phyloP scores from a whole-genome alignment of 2,113 vertebrate species.

The Hyperoodon ampullatus region DNA sequence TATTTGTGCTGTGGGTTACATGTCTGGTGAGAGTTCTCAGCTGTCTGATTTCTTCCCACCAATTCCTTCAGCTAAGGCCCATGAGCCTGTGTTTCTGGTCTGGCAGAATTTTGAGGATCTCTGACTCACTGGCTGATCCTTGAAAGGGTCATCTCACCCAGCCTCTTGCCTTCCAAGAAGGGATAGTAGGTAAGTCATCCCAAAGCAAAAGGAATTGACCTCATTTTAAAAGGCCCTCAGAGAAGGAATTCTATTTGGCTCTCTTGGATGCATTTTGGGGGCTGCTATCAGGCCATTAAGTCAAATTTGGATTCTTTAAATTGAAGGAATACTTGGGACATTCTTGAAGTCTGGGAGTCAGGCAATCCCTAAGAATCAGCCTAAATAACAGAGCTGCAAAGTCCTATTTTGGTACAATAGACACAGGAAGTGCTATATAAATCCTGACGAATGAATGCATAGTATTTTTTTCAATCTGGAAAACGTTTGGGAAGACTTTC shows the following conservation, averaged over 20 bases:
- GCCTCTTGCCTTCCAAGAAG: background rate
- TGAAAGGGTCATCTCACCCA: background rate
- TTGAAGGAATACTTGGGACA: constrained; percentile 13
- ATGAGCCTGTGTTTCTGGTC: background rate
- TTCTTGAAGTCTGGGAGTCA: background rate
- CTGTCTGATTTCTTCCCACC: constrained; percentile 27
- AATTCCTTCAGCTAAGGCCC: background rate
- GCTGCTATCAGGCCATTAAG: background rate
- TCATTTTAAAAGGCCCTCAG: background rate
- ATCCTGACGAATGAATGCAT: background rate
- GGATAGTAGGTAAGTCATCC: background rate
- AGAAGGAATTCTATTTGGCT: constrained; percentile 14
- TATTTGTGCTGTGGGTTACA: constrained; percentile 55
- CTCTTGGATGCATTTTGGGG: background rate
- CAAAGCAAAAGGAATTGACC: background rate
- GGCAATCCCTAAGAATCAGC: background rate
- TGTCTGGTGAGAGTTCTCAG: constrained; percentile 42
- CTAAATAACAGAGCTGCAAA: background rate
- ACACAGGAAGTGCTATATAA: background rate
- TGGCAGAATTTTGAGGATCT: constrained; percentile 5
- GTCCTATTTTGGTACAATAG: background rate
- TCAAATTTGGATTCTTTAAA: constrained; percentile 29
- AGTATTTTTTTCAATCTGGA: background rate
- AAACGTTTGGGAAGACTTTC: constrained; percentile 42
- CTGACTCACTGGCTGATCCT: background rate